Percentiles rank a stretch among this genome's conserved stretches.
phyloP scores from a whole-genome alignment of 2,888 invertebrate species.

The Resseliella maxima region DNA sequence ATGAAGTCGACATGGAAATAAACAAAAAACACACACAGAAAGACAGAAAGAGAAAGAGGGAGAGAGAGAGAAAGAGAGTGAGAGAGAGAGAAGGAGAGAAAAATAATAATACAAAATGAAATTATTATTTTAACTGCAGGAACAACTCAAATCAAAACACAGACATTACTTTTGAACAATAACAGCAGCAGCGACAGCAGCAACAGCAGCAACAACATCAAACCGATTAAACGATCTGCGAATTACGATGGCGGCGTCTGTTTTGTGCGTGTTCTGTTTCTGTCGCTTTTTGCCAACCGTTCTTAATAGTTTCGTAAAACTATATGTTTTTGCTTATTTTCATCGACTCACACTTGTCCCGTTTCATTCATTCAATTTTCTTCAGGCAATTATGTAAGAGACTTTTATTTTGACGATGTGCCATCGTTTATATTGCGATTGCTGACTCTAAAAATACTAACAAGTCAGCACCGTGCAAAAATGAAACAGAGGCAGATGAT shows the following conservation, averaged over 20 bases:
- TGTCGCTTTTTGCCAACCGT: not conserved
- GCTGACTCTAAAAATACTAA: not conserved
- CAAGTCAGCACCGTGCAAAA: not conserved
- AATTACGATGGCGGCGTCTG: slow-evolving; percentile 8
- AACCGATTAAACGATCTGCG: slow-evolving; percentile 43
- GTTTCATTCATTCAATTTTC: slow-evolving; percentile 1
- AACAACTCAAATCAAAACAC: slow-evolving; percentile 45
- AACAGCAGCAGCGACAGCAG: not conserved
- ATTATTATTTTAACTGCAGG: slow-evolving; percentile 51
- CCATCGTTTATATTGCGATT: not conserved
- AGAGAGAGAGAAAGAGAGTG: not conserved
- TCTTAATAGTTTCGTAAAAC: slow-evolving; percentile 15
- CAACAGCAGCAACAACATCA: not conserved
- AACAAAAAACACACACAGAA: not conserved
- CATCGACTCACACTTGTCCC: not conserved
- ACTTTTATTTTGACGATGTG: not conserved
- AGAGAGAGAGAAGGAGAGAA: not conserved
- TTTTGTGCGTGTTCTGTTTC: slow-evolving; percentile 44
- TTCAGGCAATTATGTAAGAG: slow-evolving; percentile 5
- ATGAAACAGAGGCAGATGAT: not conserved
- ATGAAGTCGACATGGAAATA: not conserved
- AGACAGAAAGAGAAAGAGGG: not conserved
- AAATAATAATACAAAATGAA: slow-evolving; percentile 22
- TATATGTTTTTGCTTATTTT: not conserved
- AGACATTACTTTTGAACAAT: slow-evolving; percentile 4